Base-by-base conservation (phyloP, 2,113 vertebrate species). In the Furnarius figulus region DNA sequence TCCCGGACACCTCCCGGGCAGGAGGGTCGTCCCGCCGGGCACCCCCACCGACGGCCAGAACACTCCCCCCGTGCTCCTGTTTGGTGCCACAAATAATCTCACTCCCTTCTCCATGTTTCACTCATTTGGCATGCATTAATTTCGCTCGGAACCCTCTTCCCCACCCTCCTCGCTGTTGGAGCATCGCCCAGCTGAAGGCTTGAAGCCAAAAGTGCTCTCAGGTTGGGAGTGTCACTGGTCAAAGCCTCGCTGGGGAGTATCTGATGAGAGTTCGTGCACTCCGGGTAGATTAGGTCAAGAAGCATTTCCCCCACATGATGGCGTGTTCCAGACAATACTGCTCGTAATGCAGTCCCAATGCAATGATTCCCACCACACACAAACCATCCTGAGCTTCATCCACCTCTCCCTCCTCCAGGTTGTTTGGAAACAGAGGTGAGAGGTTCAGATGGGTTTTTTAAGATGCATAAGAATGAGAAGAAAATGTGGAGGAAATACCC, bases 321-420 rank as follows among this genome's bases (percentile, higher is more conserved):
- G 25, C 14, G 3, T 3, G 10, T 50, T 83, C 25, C 14, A 31
- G 40, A 49, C 46, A 28, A 4, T 5, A 7, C 1, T 40, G 35
- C 10, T 2, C 35, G 1, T 4, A 5, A 7, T 0, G 2, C 2
- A 31, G 52, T 37, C n/a, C 27, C 44, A 35, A 1, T 8, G 30
- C 62, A 42, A 0, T 0, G 2, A 17, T 30, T 63, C 40, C 50
- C 19, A 24, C 30, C 37, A 1, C 13, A 10, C 15, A 9, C 1
- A 3, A 47, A 37, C 20, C 12, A 7, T 5, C 9, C 27, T 21
- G 14, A 67, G 4, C 35, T 24, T 39, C 14, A 23, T 13, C 33
- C 24, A 27, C 19, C 5, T 67, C 31, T 50, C 30, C 12, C 19
- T 75, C 30, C 9, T 74, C 28, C 35, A 74, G 19, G 16, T 24